Evolutionary conservation across 2,888 invertebrate species (phyloP).

Genomic region (Pherbina coryleti): DNA sequence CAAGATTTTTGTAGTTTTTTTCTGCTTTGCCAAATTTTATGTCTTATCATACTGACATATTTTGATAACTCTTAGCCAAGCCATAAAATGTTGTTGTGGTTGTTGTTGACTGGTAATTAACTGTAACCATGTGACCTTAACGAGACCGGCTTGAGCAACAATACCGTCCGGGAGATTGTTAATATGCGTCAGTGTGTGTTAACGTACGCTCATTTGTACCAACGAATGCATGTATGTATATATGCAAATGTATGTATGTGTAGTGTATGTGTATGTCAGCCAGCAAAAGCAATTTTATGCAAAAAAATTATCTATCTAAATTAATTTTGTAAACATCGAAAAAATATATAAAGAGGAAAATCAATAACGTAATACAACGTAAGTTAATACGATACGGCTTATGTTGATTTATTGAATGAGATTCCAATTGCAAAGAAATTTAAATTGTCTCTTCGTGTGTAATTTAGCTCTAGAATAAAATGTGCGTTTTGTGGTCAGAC

Average conservation of each 20-base stretch:
- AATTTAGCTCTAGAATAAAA: too few species aligned
- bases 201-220: not conserved
- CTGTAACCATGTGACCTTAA: slow-evolving; percentile 32
- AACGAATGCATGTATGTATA: not conserved
- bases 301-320: not conserved
- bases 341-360: not conserved
- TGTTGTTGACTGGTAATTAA: slow-evolving; percentile 16
- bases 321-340: not conserved
- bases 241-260: not conserved
- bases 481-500: too few species aligned
- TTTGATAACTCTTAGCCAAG: not conserved
- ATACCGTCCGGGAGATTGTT: not conserved
- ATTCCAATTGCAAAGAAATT: too few species aligned
- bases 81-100: not conserved
- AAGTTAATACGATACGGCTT: too few species aligned
- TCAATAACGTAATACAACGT: too few species aligned
- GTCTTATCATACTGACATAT: too few species aligned
- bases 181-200: not conserved
- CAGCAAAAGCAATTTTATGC: not conserved
- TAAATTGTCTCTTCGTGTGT: too few species aligned
- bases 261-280: not conserved
- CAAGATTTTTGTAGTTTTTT: too few species aligned
- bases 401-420: too few species aligned
- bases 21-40: too few species aligned
- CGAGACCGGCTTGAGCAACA: slow-evolving; percentile 31